Percentiles rank a stretch among this genome's conserved stretches.
These are phyloP conservation scores for Scaptomyza caliginosa DNA, from an alignment of 2,888 invertebrate genomes.

Conservation along the genomic window DNA sequence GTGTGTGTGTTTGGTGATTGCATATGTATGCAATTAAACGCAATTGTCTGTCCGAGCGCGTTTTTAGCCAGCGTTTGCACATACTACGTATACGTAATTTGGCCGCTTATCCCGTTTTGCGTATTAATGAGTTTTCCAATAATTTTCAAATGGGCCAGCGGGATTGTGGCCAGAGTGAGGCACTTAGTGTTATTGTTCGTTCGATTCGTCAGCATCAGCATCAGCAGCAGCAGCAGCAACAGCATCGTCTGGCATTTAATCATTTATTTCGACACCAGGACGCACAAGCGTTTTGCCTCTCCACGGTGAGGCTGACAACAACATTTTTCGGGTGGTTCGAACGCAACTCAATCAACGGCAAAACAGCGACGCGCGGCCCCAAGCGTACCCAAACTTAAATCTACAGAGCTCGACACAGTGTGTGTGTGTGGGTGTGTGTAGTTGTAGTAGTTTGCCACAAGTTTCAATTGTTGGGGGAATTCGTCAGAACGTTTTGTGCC, in stretches of 20 bases:
- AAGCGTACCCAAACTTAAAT: constrained; percentile 18
- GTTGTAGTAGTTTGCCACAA: constrained; percentile 48
- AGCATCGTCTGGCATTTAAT: constrained; percentile 42
- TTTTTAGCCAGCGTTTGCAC: constrained; percentile 48
- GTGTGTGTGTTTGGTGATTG: background rate
- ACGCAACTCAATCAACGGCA: constrained; percentile 57
- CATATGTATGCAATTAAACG: constrained; percentile 47
- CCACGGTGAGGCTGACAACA: constrained; percentile 21
- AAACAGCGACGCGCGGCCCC: constrained; percentile 34
- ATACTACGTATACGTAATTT: constrained; percentile 38
- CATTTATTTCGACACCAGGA: constrained; percentile 61
- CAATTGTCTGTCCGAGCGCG: constrained; percentile 14
- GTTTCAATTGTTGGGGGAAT: constrained; percentile 74
- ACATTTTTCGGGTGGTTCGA: constrained; percentile 28
- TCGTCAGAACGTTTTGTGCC: constrained; percentile 61
- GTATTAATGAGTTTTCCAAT: constrained; percentile 73
- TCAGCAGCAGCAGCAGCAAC: background rate
- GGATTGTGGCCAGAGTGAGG: constrained; percentile 12
- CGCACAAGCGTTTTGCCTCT: constrained; percentile 16
- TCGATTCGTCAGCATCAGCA: constrained; percentile 21
- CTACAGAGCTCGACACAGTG: background rate
- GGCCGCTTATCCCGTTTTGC: constrained; percentile 41
- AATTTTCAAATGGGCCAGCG: constrained; percentile 49
- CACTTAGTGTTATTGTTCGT: constrained; percentile 67
- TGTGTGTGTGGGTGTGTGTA: constrained; percentile 6